Conservation (phyloP, 1,140 invertebrate species). For the Leucophenga varia region DNA sequence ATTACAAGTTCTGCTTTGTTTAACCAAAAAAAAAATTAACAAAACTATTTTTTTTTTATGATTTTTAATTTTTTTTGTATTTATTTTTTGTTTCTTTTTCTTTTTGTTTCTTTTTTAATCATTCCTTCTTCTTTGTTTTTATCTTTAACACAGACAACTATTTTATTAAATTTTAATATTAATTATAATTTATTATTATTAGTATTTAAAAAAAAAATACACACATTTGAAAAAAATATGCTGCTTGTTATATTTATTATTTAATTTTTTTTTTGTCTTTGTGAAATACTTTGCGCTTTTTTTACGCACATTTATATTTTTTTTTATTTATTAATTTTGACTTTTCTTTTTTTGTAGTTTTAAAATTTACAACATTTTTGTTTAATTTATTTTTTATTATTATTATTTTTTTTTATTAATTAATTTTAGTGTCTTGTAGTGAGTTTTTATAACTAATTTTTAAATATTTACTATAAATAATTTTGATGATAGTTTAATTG, state of each 20-base stretch:
- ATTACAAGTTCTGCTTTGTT: too few relatives aligned
- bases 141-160: constrained; percentile 47
- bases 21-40: constrained; percentile 14
- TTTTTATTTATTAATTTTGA: constrained; percentile 6
- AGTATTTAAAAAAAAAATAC: constrained; percentile 53
- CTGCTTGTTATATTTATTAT: constrained; percentile 2
- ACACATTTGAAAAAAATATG: constrained; percentile 50
- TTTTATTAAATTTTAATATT: constrained; percentile 39
- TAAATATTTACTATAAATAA: too few relatives aligned
- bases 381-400: neutral
- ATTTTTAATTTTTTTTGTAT: too few relatives aligned
- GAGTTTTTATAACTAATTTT: constrained; percentile 6
- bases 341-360: neutral
- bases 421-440: too few relatives aligned
- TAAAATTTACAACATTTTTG: too few relatives aligned
- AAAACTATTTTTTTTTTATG: constrained; percentile 24
- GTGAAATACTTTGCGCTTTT: constrained; percentile 13
- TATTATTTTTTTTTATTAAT: constrained; percentile 5
- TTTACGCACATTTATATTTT: constrained; percentile 14
- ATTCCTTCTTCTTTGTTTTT: too few relatives aligned
- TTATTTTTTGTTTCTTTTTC: constrained; percentile 33
- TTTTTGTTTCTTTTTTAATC: constrained; percentile 38
- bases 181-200: constrained; percentile 41
- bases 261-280: constrained; percentile 15
- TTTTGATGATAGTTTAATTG: neutral